These are phyloP conservation scores for Cynodonichthys magdalenae DNA, from an alignment of 2,797 vertebrate species.

Conservation along the genomic window DNA sequence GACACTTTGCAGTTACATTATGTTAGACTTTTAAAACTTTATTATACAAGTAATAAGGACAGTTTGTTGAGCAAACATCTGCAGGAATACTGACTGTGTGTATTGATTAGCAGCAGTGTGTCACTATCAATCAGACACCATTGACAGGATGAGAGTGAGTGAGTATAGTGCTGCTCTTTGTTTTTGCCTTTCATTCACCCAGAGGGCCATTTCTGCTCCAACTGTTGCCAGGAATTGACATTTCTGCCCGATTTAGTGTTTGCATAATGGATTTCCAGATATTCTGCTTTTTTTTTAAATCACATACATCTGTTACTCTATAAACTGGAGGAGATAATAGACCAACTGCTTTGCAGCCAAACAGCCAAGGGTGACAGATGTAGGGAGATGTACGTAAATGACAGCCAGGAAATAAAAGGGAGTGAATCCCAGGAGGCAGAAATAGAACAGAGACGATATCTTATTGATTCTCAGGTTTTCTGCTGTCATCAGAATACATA, in stretches of 20 bases:
- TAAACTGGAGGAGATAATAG: constrained; percentile 24
- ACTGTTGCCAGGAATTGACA: constrained; percentile 24
- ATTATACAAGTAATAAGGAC: constrained; percentile 12
- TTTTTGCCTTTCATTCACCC: constrained; percentile 13
- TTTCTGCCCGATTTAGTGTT: constrained; percentile 27
- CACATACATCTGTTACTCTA: constrained; percentile 13
- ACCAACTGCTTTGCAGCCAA: constrained; percentile 15
- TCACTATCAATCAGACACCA: constrained; percentile 47
- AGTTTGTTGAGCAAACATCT: constrained; percentile 33
- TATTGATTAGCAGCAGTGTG: constrained; percentile 58
- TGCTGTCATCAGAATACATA: constrained; percentile 8
- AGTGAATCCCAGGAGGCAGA: constrained; percentile 28
- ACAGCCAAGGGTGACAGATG: constrained; percentile 25
- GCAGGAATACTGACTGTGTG: constrained; percentile 26
- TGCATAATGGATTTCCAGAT: constrained; percentile 22
- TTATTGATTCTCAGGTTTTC: constrained; percentile 38
- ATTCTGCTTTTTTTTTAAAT: constrained; percentile 22
- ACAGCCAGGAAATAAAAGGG: constrained; percentile 45
- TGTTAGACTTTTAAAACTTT: neutral
- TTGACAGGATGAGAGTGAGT: constrained; percentile 23
- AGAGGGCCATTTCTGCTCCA: constrained; percentile 22
- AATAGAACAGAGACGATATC: constrained; percentile 36
- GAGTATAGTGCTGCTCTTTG: constrained; percentile 12
- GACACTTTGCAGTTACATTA: constrained; percentile 43
- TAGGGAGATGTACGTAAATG: constrained; percentile 27